A percentile compares a stretch with the other conserved stretches of the same genome.
Evolutionary conservation across 2,797 vertebrate genomes (phyloP).

Genomic region (Parambassis ranga): DNA sequence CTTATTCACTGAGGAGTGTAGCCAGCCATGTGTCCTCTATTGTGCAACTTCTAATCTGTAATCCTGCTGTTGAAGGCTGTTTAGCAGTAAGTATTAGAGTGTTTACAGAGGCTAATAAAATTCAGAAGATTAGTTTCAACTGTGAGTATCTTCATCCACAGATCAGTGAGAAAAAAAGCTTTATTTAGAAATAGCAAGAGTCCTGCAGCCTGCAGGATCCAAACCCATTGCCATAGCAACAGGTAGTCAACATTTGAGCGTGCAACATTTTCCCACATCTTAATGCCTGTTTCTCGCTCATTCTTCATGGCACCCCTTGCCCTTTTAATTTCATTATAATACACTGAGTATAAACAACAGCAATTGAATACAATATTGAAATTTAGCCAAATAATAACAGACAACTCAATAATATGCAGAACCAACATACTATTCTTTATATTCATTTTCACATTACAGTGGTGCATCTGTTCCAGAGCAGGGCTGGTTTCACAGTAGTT

Average conservation of each 20-base stretch:
- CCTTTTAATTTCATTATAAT: constrained; percentile 71
- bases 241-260: constrained; percentile 83
- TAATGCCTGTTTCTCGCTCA: constrained; percentile 59
- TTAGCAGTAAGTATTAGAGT: constrained; percentile 26
- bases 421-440: constrained; percentile 2
- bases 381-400: constrained; percentile 48
- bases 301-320: constrained; percentile 60
- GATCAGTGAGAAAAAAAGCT: constrained; percentile 77
- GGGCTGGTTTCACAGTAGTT: constrained; percentile 6
- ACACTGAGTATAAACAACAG: constrained; percentile 47
- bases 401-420: constrained; percentile 21
- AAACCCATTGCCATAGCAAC: constrained; percentile 83
- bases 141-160: constrained; percentile 70
- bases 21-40: constrained; percentile 2
- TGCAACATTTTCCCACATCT: constrained; percentile 74
- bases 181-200: constrained; percentile 85
- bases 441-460: constrained; percentile 11
- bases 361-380: constrained; percentile 51
- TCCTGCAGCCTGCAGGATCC: constrained; percentile 78
- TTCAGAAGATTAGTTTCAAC: constrained; percentile 68
- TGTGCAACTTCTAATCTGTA: constrained; percentile 31
- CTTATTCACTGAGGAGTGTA: background rate
- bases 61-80: constrained; percentile 42
- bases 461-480: background rate
- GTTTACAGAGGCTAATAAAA: constrained; percentile 49